Evolutionary conservation across 2,113 vertebrate species (phyloP).

Genomic region (Amblyornis subalaris): DNA sequence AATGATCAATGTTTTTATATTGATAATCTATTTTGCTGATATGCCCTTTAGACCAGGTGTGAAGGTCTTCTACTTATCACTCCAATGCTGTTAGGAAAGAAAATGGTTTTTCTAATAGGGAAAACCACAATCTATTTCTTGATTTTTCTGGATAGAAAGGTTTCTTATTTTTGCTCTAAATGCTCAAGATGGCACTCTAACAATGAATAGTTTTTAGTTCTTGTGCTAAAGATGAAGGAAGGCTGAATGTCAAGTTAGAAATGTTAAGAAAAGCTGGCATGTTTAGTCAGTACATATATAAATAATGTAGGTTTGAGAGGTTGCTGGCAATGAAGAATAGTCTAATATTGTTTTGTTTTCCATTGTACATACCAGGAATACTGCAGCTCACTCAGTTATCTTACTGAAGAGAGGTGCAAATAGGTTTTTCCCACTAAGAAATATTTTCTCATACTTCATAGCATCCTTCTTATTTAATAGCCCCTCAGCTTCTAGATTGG

Average conservation of each 20-base stretch:
- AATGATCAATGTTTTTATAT: neutral
- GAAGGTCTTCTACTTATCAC: neutral
- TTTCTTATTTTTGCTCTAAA: neutral
- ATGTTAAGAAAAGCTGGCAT: neutral
- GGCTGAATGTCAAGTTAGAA: neutral
- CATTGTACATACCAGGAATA: neutral
- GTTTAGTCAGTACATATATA: neutral
- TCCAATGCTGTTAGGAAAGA: neutral
- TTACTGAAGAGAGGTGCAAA: neutral
- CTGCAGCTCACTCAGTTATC: neutral
- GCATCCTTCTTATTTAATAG: neutral
- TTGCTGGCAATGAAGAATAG: neutral
- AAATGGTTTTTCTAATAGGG: neutral
- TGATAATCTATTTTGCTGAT: neutral
- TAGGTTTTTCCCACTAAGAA: neutral
- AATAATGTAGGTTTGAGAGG: neutral
- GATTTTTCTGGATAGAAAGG: neutral
- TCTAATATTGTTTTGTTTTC: neutral
- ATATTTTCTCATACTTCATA: neutral
- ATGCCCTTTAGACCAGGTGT: neutral
- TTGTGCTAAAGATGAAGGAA: neutral
- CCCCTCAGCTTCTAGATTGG: neutral
- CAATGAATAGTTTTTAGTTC: neutral
- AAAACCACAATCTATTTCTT: neutral
- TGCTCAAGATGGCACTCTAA: constrained; percentile 28